Evolutionary conservation across 2,888 invertebrate species (phyloP).

Genomic region (Meghimatium bilineatum): DNA sequence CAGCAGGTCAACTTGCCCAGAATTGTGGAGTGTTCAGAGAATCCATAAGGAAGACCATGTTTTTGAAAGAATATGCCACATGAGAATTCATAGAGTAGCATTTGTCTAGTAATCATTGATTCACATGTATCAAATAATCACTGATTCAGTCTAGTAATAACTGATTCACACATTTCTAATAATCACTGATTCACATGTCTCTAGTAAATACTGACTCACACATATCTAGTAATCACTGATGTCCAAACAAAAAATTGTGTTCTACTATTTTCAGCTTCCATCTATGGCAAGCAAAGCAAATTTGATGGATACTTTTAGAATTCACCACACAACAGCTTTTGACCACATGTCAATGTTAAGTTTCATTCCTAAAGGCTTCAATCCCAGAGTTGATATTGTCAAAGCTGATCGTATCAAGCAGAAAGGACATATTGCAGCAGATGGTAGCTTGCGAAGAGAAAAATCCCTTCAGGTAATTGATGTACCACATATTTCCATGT

Average conservation of each 20-base stretch:
- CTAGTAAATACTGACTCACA: too few relatives aligned
- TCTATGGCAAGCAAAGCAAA: conserved; percentile 69
- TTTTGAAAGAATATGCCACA: too few relatives aligned
- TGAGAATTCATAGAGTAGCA: too few relatives aligned
- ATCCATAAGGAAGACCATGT: too few relatives aligned
- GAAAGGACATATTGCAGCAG: neutral
- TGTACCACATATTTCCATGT: too few relatives aligned
- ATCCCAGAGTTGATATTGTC: conserved; percentile 63
- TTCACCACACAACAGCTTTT: conserved; percentile 76
- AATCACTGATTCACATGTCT: too few relatives aligned
- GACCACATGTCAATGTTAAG: conserved; percentile 70
- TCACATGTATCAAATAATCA: too few relatives aligned
- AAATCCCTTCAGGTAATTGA: conserved; percentile 3
- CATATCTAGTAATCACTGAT: neutral
- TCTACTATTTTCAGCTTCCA: conserved; percentile 67
- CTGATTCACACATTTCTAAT: too few relatives aligned
- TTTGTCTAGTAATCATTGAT: too few relatives aligned
- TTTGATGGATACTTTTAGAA: conserved; percentile 79
- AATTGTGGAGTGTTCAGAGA: too few relatives aligned
- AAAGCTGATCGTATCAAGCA: conserved; percentile 42
- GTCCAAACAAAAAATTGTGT: neutral
- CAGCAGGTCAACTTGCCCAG: too few relatives aligned
- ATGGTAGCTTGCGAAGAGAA: neutral
- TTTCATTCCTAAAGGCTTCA: conserved; percentile 73
- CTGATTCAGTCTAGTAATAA: too few relatives aligned